Conservation (phyloP, 2,797 vertebrate genomes). For the Pogoniulus pusillus region DNA sequence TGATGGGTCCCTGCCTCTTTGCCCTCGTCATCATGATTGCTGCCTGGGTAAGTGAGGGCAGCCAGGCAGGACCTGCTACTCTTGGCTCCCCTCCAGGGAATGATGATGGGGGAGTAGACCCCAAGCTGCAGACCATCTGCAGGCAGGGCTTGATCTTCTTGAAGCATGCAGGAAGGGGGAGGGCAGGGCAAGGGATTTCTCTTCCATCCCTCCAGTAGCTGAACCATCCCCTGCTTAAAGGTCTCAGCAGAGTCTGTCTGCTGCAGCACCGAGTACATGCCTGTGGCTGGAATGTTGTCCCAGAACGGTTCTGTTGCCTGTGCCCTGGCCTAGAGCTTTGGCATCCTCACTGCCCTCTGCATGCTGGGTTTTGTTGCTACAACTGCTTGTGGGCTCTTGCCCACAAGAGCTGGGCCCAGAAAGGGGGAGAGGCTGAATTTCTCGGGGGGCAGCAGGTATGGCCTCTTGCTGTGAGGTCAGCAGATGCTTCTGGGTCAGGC, state of each 20-base stretch:
- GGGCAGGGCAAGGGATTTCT: not conserved
- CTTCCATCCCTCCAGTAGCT: not conserved
- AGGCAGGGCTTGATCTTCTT: not conserved
- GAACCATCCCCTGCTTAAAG: not conserved
- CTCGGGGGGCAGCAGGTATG: not conserved
- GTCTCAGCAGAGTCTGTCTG: not conserved
- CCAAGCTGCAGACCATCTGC: not conserved
- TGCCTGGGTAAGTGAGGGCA: conserved; percentile 77
- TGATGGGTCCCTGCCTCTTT: conserved; percentile 90
- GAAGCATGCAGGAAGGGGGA: not conserved
- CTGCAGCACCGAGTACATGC: rapidly evolving
- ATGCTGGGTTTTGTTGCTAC: not conserved
- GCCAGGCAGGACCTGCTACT: not conserved
- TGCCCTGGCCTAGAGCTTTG: not conserved
- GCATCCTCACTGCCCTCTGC: not conserved
- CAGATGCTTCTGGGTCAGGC: not conserved
- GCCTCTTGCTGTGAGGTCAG: not conserved
- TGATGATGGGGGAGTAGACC: not conserved
- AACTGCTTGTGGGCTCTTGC: not conserved
- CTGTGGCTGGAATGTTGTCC: not conserved
- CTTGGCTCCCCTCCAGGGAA: not conserved
- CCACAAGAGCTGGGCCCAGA: not conserved
- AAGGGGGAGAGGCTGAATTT: not conserved
- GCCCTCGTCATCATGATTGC: conserved; percentile 76
- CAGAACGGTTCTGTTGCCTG: rapidly evolving